A percentile compares a stretch with the other conserved stretches of the same genome.
These are phyloP conservation scores for Acanthisitta chloris DNA, from an alignment of 2,113 vertebrate species.

Conservation along the genomic window DNA sequence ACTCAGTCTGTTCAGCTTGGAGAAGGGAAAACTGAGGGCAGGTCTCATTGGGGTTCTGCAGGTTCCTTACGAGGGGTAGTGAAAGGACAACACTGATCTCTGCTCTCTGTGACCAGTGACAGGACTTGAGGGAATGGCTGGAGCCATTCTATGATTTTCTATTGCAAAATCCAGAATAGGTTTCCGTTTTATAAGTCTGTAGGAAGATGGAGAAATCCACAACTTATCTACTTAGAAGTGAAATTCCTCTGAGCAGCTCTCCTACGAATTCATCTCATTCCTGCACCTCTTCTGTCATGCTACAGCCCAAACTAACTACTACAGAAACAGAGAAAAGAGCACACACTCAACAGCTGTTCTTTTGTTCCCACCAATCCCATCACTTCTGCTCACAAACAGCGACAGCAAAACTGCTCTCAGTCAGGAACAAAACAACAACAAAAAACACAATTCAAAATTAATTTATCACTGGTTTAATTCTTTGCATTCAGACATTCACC, in stretches of 20 bases:
- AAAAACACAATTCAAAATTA: neutral
- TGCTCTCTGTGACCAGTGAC: neutral
- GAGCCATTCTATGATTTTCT: rapidly evolving
- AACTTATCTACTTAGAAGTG: neutral
- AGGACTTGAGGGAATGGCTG: neutral
- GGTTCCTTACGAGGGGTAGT: neutral
- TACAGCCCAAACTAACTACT: neutral
- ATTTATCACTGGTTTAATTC: neutral
- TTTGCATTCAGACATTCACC: neutral
- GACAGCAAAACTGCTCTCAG: neutral
- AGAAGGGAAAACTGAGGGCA: neutral
- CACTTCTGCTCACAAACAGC: neutral
- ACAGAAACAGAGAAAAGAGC: neutral
- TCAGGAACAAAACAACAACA: neutral
- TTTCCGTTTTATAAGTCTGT: neutral
- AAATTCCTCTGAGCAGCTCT: neutral
- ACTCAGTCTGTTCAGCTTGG: neutral
- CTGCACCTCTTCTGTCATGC: neutral
- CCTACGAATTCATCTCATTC: neutral
- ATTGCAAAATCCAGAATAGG: neutral
- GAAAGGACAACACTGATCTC: neutral
- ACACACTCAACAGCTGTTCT: neutral
- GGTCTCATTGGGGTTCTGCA: neutral
- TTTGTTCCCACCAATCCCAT: neutral
- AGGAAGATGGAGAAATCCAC: neutral